Conservation (phyloP, 1,140 invertebrate species). For the Bombyx mandarina region DNA sequence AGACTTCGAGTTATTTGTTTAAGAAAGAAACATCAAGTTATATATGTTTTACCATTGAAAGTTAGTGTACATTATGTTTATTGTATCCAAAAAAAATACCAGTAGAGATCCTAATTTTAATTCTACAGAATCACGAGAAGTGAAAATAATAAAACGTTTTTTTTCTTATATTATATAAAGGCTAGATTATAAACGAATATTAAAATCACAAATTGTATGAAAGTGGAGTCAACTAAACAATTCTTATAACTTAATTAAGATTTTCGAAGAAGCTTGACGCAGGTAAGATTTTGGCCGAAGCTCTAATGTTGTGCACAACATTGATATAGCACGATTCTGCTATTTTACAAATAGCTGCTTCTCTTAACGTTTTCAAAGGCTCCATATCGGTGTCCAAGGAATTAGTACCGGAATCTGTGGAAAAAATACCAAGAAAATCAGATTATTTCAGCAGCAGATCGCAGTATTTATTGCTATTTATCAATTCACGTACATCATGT, state of each 20-base stretch:
- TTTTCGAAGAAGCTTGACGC: slow-evolving; percentile 34
- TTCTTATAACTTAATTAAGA: not conserved
- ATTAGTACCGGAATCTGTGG: slow-evolving; percentile 31
- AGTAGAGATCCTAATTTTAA: no score
- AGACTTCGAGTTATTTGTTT: not conserved
- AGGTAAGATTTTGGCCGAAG: slow-evolving; percentile 39
- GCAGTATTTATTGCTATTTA: no score
- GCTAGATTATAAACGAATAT: not conserved
- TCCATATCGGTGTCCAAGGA: slow-evolving; percentile 17
- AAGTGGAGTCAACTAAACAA: not conserved
- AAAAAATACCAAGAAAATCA: not conserved
- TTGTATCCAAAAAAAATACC: no score
- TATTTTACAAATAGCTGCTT: slow-evolving; percentile 28
- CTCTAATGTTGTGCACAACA: slow-evolving; percentile 45
- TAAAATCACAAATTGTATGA: not conserved
- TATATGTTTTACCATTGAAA: no score
- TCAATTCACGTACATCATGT: no score
- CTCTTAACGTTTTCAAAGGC: slow-evolving; percentile 11
- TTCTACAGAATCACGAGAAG: not conserved
- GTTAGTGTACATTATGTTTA: no score
- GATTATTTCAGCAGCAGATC: no score
- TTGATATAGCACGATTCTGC: slow-evolving; percentile 32
- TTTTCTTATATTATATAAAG: not conserved
- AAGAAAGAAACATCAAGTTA: no score
- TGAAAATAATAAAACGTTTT: not conserved